phyloP scores from a whole-genome alignment of 1,140 invertebrate genomes.

The Amphibalanus amphitrite region DNA sequence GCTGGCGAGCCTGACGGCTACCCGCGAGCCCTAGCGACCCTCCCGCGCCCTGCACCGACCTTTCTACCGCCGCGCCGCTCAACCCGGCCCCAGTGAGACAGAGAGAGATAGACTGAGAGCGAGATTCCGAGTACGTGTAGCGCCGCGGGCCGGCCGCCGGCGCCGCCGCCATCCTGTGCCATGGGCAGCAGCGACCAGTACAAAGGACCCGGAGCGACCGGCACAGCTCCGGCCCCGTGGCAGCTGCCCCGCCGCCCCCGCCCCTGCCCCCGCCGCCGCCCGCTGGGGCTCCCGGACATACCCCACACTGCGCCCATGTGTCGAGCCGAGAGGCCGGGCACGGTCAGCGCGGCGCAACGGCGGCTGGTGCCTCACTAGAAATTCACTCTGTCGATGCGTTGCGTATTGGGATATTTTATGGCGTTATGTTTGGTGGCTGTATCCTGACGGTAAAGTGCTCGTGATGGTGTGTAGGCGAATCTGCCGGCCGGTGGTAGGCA shows the following conservation, averaged over 20 bases:
- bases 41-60: too few relatives aligned
- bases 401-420: not conserved
- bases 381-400: not conserved
- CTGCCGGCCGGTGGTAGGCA: not conserved
- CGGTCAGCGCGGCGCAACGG: too few relatives aligned
- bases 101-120: too few relatives aligned
- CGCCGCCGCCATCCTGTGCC: not conserved
- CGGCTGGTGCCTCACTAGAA: not conserved
- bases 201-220: not conserved
- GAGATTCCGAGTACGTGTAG: too few relatives aligned
- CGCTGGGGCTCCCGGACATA: too few relatives aligned
- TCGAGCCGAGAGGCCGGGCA: too few relatives aligned
- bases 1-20: constrained; percentile 25
- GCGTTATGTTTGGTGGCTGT: not conserved
- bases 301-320: too few relatives aligned
- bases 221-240: not conserved
- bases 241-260: not conserved
- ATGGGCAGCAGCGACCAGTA: not conserved
- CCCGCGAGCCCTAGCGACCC: constrained; percentile 16
- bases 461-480: not conserved
- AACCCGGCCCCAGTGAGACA: too few relatives aligned
- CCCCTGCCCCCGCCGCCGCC: too few relatives aligned
- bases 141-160: too few relatives aligned
- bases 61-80: too few relatives aligned
- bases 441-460: not conserved